Percentiles rank a stretch among this genome's conserved stretches.
Conservation (phyloP, 2,888 invertebrate species). For the Macrosiphum euphorbiae region DNA sequence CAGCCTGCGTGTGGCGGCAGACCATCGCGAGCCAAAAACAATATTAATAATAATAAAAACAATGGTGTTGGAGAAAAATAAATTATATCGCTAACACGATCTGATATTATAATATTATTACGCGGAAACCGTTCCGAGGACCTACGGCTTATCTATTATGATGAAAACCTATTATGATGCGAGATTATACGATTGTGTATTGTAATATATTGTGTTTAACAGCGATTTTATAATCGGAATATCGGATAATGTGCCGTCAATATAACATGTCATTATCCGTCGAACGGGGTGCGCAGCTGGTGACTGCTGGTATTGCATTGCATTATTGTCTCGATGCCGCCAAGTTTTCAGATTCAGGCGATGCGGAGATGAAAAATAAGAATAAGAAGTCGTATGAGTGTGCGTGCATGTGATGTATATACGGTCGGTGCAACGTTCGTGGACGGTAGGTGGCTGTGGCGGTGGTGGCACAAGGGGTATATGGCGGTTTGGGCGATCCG, state of each 20-base stretch:
- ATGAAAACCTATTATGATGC: not conserved
- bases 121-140: not conserved
- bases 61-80: not conserved
- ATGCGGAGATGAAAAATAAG: not conserved
- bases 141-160: not conserved
- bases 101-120: not conserved
- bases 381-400: not conserved
- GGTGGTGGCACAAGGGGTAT: not conserved
- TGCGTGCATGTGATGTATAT: not conserved
- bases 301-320: not conserved
- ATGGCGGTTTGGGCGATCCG: not conserved
- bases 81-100: not conserved
- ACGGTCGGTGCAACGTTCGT: not conserved
- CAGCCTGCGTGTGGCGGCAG: not conserved
- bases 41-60: not conserved
- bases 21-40: not conserved
- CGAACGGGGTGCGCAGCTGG: not conserved
- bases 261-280: not conserved
- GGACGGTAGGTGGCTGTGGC: not conserved
- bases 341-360: conserved; percentile 13
- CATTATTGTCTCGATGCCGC: not conserved
- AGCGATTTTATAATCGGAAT: not conserved
- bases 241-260: not conserved
- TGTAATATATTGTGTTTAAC: not conserved
- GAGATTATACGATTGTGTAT: not conserved